phyloP scores from a whole-genome alignment of 2,113 vertebrate species.

The Azemiops feae region DNA sequence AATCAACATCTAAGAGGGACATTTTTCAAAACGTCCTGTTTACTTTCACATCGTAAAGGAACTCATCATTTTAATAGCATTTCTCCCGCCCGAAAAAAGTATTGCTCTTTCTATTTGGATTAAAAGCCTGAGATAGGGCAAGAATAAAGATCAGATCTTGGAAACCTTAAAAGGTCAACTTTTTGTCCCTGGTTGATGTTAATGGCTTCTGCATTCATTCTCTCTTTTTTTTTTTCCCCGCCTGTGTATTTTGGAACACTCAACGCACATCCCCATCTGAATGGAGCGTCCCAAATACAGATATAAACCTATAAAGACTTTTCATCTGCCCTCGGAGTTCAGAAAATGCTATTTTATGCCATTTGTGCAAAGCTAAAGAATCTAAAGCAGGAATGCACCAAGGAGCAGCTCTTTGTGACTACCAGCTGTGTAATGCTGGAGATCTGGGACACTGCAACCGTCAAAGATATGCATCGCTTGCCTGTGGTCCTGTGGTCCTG shows the following conservation, averaged over 20 bases:
- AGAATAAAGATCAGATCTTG: not conserved
- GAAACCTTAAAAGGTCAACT: not conserved
- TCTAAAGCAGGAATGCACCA: not conserved
- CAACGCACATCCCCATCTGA: not conserved
- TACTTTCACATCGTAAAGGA: slow-evolving; percentile 1
- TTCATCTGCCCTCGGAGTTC: not conserved
- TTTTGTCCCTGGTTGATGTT: not conserved
- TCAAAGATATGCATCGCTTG: no score
- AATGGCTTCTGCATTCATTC: not conserved
- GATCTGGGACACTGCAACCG: no score
- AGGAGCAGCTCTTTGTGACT: not conserved
- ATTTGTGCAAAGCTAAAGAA: not conserved
- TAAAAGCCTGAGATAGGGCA: not conserved
- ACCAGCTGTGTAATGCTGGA: not conserved
- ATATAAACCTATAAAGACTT: not conserved
- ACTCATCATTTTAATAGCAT: not conserved
- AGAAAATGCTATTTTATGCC: not conserved
- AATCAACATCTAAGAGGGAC: not conserved
- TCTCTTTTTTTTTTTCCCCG: not conserved
- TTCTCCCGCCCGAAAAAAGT: not conserved
- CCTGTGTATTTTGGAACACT: not conserved
- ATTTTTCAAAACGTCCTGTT: not conserved
- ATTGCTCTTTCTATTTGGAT: not conserved
- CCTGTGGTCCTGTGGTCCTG: no score
- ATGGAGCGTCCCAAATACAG: not conserved